Percentiles rank a stretch among this genome's conserved stretches.
Conservation (phyloP, 2,797 vertebrate species). For the Lepilemur ruficaudatus region DNA sequence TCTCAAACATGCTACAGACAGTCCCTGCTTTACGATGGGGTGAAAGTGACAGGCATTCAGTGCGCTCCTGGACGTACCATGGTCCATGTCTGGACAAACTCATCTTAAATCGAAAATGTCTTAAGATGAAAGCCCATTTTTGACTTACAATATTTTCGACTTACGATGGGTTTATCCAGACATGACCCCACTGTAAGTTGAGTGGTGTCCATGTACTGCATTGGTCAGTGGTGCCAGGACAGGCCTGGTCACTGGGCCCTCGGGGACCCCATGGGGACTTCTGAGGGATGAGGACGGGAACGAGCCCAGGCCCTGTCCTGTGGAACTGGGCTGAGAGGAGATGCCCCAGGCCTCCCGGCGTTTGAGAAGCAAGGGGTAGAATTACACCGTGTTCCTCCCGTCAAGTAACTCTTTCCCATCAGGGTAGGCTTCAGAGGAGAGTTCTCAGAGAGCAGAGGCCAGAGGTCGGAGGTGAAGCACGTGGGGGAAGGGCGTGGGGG, state of each 20-base stretch:
- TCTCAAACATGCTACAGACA: neutral
- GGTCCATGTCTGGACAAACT: neutral
- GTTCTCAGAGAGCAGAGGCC: neutral
- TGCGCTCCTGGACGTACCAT: rapidly evolving
- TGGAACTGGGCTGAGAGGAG: neutral
- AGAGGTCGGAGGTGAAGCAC: neutral
- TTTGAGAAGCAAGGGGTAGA: neutral
- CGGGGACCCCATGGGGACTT: too few species aligned
- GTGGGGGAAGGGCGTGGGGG: neutral
- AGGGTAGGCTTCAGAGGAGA: neutral
- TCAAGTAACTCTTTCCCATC: neutral
- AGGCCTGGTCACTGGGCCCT: too few species aligned
- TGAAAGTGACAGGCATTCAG: rapidly evolving
- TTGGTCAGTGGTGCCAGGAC: neutral
- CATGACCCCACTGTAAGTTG: neutral
- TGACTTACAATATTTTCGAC: neutral
- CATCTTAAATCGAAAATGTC: neutral
- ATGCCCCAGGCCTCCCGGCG: rapidly evolving
- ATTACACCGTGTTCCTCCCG: neutral
- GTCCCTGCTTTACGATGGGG: too few species aligned
- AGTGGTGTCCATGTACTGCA: neutral
- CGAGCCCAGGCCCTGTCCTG: neutral
- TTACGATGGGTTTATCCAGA: neutral
- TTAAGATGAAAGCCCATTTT: neutral
- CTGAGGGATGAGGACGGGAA: neutral